These are phyloP conservation scores for Aurelia aurita DNA, from an alignment of 30 jellyfish, hydroid and myxozoan genomes.

Conservation along the genomic window DNA sequence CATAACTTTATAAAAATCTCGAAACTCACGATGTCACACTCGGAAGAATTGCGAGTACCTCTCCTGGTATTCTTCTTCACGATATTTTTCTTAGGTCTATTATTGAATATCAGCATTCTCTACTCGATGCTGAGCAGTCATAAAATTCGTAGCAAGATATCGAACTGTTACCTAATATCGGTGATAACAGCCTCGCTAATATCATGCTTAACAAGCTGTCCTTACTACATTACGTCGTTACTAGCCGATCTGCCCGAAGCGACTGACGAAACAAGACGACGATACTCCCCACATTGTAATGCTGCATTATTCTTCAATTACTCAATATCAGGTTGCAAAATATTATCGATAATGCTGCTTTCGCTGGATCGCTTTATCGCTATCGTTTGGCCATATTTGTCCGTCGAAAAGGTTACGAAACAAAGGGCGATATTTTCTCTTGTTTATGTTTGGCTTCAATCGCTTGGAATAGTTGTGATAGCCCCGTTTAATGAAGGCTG, in stretches of 20 bases:
- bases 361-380: conserved; percentile 37
- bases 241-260: conserved; percentile 21
- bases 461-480: not conserved
- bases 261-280: not conserved
- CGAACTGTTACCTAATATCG: conserved; percentile 15
- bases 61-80: too few species aligned
- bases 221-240: conserved; percentile 23
- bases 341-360: conserved; percentile 20
- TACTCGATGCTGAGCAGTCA: conserved; percentile 6
- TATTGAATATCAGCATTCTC: too few species aligned
- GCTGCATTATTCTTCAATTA: conserved; percentile 37
- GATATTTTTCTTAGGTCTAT: too few species aligned
- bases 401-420: not conserved
- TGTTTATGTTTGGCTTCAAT: conserved; percentile 13
- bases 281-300: not conserved
- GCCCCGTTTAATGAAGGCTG: conserved; percentile 11
- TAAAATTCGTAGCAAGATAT: not conserved
- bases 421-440: not conserved
- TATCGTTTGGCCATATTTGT: conserved; percentile 28
- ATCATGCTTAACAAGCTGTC: conserved; percentile 27
- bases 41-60: too few species aligned
- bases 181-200: conserved; percentile 10
- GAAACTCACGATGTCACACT: too few species aligned
- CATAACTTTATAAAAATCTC: too few species aligned
- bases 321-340: conserved; percentile 20